These are phyloP conservation scores for Passer domesticus DNA, from an alignment of 2,113 vertebrate genomes.

Conservation along the genomic window DNA sequence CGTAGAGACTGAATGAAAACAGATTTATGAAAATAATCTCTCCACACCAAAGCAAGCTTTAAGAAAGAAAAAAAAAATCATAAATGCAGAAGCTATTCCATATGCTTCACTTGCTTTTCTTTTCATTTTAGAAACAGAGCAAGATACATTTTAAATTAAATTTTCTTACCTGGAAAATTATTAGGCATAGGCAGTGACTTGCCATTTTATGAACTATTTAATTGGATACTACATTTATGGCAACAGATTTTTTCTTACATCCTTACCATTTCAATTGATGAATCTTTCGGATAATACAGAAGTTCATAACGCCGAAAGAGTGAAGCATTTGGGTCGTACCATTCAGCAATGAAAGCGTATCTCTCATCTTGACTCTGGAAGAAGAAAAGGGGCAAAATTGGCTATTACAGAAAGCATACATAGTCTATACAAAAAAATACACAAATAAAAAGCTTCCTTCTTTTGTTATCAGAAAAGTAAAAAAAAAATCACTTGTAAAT, in stretches of 20 bases:
- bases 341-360: constrained; percentile 89
- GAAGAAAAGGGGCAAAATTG: not conserved
- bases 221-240: not conserved
- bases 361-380: constrained; percentile 85
- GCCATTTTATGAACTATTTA: not conserved
- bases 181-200: not conserved
- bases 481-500: not conserved
- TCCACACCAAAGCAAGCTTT: not conserved
- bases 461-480: not conserved
- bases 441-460: not conserved
- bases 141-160: not conserved
- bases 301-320: constrained; percentile 90
- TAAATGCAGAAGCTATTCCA: not conserved
- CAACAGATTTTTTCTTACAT: not conserved
- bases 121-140: not conserved
- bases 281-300: constrained; percentile 89
- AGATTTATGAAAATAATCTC: not conserved
- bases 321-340: constrained; percentile 89
- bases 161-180: not conserved
- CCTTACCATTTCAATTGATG: constrained; percentile 92
- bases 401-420: not conserved
- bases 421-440: not conserved
- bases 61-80: not conserved
- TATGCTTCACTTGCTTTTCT: not conserved
- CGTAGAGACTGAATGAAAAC: not conserved